Conservation (phyloP, 2,888 invertebrate species). For the Ormyrus labotus region DNA sequence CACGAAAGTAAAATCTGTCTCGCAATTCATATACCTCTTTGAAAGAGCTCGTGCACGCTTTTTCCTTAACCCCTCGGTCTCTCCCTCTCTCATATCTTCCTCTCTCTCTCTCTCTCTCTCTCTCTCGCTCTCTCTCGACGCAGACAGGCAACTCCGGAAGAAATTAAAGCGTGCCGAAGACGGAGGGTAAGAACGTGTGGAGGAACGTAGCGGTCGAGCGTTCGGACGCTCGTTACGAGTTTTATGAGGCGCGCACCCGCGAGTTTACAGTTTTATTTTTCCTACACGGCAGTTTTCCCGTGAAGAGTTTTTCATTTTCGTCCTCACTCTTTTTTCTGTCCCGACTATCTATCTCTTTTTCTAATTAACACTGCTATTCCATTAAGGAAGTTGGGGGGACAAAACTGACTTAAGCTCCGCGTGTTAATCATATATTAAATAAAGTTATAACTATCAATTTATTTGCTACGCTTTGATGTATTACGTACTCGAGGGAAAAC, state of each 20-base stretch:
- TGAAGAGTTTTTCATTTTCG: neutral
- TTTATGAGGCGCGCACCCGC: slow-evolving; percentile 48
- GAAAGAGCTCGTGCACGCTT: no score
- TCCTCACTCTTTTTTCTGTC: neutral
- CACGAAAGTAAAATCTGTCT: slow-evolving; percentile 52
- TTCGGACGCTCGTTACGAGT: slow-evolving; percentile 53
- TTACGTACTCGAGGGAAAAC: no score
- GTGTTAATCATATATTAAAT: no score
- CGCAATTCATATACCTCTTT: no score
- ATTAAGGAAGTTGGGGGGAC: neutral
- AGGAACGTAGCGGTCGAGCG: slow-evolving; percentile 27
- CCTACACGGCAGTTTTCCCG: slow-evolving; percentile 3
- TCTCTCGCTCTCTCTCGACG: neutral
- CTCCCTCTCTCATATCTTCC: neutral
- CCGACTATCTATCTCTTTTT: slow-evolving; percentile 2
- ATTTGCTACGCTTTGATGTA: no score
- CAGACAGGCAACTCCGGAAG: slow-evolving; percentile 22
- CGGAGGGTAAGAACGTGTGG: slow-evolving; percentile 47
- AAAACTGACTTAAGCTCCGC: no score
- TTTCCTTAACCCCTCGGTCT: no score
- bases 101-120: slow-evolving; percentile 6
- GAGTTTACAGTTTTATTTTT: slow-evolving; percentile 32
- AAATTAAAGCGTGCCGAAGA: slow-evolving; percentile 54
- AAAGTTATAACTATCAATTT: no score
- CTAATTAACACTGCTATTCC: slow-evolving; percentile 42